These are phyloP conservation scores for Leptura quadrifasciata DNA, from an alignment of 2,888 invertebrate species.

Conservation along the genomic window DNA sequence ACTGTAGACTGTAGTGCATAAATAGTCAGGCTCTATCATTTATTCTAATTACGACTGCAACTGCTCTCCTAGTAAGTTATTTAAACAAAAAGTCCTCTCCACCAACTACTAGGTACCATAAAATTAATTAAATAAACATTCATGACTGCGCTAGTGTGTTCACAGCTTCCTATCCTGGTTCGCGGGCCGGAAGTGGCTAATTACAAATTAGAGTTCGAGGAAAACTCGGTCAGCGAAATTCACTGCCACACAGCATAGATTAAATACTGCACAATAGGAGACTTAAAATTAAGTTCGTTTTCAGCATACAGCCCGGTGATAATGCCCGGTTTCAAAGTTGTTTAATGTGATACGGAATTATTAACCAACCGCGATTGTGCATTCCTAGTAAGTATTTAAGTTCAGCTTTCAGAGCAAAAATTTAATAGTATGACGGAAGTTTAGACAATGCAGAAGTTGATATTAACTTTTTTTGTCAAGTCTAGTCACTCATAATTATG, in stretches of 20 bases:
- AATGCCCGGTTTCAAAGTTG: conserved; percentile 32
- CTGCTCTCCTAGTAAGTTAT: not conserved
- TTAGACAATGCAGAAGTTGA: not conserved
- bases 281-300: conserved; percentile 39
- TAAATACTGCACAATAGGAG: conserved; percentile 51
- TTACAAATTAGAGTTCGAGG: conserved; percentile 48
- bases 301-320: conserved; percentile 14
- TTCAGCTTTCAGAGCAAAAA: not conserved
- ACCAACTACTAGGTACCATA: conserved; percentile 45
- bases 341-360: conserved; percentile 11
- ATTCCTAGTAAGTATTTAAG: conserved; percentile 1
- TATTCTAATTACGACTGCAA: conserved; percentile 1
- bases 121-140: conserved; percentile 58
- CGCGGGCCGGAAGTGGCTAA: conserved; percentile 44
- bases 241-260: conserved; percentile 40
- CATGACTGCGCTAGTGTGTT: conserved; percentile 50
- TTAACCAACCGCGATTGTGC: conserved; percentile 4
- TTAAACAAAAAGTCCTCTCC: conserved; percentile 49
- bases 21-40: not conserved
- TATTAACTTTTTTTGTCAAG: not conserved
- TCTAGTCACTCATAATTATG: not conserved
- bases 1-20: not conserved
- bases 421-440: not conserved
- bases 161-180: conserved; percentile 45
- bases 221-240: conserved; percentile 50